A percentile compares a stretch with the other conserved stretches of the same genome.
These are phyloP conservation scores for Aptenodytes patagonicus DNA, from an alignment of 2,113 vertebrate species.

Conservation along the genomic window DNA sequence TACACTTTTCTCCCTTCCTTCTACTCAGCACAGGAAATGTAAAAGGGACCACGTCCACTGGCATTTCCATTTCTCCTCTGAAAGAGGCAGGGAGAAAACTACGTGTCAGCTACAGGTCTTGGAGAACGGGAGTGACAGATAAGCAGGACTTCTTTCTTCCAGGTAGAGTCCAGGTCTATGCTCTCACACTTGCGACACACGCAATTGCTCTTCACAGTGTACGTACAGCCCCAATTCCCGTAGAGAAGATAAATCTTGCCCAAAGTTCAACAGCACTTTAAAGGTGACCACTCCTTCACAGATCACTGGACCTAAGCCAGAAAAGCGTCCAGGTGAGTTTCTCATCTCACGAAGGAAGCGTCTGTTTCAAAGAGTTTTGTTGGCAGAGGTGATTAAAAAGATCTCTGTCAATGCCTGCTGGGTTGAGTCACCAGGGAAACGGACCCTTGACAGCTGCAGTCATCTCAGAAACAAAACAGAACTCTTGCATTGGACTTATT, in stretches of 20 bases:
- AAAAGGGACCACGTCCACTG: neutral
- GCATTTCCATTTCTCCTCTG: neutral
- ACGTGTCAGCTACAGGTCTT: fast-evolving
- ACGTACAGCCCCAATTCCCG: neutral
- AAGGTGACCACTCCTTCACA: neutral
- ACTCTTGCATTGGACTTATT: neutral
- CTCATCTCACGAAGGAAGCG: neutral
- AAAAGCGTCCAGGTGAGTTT: neutral
- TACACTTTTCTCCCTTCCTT: neutral
- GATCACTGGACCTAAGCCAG: neutral
- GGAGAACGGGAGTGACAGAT: fast-evolving
- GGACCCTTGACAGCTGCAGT: neutral
- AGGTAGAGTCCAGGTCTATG: neutral
- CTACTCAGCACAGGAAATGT: neutral
- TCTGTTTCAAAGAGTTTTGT: neutral
- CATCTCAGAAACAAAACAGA: neutral
- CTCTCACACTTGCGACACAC: fast-evolving
- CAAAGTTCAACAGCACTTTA: neutral
- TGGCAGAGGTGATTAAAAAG: neutral
- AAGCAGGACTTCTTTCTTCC: neutral
- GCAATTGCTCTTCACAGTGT: neutral
- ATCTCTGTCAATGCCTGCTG: neutral
- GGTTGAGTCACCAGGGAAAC: neutral
- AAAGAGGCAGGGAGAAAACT: neutral
- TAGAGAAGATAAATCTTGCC: neutral